Evolutionary conservation across 2,888 invertebrate species (phyloP).

Genomic region (Hoplodrina ambigua): DNA sequence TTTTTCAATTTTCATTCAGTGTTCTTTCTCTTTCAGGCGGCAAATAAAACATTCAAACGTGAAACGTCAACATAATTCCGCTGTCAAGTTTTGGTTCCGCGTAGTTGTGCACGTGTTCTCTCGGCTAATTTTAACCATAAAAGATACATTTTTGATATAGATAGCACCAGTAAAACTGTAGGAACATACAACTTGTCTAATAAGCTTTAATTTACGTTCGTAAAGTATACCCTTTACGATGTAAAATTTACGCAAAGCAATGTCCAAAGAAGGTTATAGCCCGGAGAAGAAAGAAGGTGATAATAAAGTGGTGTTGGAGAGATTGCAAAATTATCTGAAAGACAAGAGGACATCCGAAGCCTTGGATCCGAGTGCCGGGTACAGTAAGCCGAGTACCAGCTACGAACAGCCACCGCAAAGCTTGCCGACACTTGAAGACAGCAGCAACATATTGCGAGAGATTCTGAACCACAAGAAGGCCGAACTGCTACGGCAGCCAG

Average conservation of each 20-base stretch:
- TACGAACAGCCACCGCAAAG: constrained; percentile 76
- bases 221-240: constrained; percentile 54
- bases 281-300: constrained; percentile 87
- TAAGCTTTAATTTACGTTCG: background rate
- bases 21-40: constrained; percentile 5
- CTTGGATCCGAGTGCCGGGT: constrained; percentile 74
- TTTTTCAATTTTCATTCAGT: background rate
- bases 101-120: constrained; percentile 73
- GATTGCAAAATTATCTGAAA: constrained; percentile 86
- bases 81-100: constrained; percentile 60
- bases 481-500: constrained; percentile 85
- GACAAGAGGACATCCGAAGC: constrained; percentile 84
- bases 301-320: constrained; percentile 87
- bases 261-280: constrained; percentile 89
- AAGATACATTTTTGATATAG: constrained; percentile 13
- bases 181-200: background rate
- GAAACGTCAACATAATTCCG: constrained; percentile 27
- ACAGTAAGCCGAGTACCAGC: constrained; percentile 84
- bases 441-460: constrained; percentile 83
- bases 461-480: constrained; percentile 87
- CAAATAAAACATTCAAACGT: constrained; percentile 30
- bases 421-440: constrained; percentile 77
- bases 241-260: constrained; percentile 72
- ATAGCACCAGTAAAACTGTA: background rate
- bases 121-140: constrained; percentile 26